These are phyloP conservation scores for Folsomia candida DNA, from an alignment of 2,888 invertebrate species.

Conservation along the genomic window DNA sequence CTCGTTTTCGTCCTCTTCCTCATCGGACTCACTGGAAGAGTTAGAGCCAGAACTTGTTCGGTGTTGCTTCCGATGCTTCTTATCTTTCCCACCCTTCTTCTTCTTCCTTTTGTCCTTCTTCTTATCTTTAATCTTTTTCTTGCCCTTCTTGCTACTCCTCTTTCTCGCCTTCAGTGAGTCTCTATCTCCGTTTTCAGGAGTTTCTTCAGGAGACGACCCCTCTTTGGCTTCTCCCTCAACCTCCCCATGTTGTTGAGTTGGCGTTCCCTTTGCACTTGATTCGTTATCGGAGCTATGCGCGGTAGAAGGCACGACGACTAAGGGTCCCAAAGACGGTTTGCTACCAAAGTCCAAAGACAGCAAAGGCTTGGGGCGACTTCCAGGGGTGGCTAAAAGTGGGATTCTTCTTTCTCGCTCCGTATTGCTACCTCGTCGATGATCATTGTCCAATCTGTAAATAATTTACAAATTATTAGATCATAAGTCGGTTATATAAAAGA, in stretches of 20 bases:
- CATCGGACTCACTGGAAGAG: conserved; percentile 27
- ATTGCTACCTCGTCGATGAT: conserved; percentile 8
- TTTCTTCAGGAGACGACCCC: conserved; percentile 16
- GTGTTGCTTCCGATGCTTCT: conserved; percentile 60
- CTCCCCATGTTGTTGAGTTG: not conserved
- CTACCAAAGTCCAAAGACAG: not conserved
- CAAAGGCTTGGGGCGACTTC: conserved; percentile 14
- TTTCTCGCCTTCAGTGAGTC: conserved; percentile 20
- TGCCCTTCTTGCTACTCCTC: conserved; percentile 42
- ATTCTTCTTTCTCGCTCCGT: not conserved
- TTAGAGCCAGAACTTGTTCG: conserved; percentile 30
- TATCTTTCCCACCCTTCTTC: conserved; percentile 68
- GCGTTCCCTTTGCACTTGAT: conserved; percentile 15
- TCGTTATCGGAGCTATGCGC: conserved; percentile 14
- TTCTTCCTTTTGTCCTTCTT: conserved; percentile 63
- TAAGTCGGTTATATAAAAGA: too few species aligned
- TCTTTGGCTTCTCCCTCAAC: not conserved
- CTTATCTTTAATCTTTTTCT: conserved; percentile 53
- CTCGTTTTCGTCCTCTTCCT: conserved; percentile 22
- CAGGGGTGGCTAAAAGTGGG: conserved; percentile 9
- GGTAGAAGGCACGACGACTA: conserved; percentile 36
- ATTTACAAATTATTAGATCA: not conserved
- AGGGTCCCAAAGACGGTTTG: too few species aligned
- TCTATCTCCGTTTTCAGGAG: conserved; percentile 32
- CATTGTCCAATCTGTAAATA: not conserved